A percentile compares a stretch with the other conserved stretches of the same genome.
Conservation (phyloP, 2,888 invertebrate species). For the Gibbula magus region DNA sequence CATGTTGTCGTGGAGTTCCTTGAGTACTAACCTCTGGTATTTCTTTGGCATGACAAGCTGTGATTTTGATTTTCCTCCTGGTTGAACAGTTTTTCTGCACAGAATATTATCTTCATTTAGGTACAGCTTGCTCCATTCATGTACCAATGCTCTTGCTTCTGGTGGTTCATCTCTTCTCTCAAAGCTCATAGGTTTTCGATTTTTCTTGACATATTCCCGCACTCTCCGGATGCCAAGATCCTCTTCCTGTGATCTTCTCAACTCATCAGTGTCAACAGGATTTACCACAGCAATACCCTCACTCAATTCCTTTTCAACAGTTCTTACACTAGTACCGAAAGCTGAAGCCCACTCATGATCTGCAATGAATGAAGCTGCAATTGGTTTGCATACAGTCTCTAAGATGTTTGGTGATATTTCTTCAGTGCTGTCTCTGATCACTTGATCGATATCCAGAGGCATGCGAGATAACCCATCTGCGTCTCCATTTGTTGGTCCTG, state of each 20-base stretch:
- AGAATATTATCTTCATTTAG: neutral
- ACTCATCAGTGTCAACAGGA: neutral
- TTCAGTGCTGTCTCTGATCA: neutral
- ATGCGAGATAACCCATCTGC: slow-evolving; percentile 1
- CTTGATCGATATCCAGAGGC: neutral
- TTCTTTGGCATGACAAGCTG: slow-evolving; percentile 1
- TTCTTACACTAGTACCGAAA: neutral
- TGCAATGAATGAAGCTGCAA: neutral
- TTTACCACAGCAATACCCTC: neutral
- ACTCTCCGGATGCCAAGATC: too few species aligned
- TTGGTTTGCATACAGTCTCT: neutral
- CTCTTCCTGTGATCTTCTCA: neutral
- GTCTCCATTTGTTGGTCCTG: neutral
- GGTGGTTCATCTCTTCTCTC: neutral
- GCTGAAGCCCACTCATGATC: neutral
- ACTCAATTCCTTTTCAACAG: neutral
- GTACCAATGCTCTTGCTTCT: neutral
- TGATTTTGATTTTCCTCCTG: neutral
- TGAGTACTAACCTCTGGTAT: neutral
- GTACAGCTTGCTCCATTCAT: neutral
- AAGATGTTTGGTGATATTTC: neutral
- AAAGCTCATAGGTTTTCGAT: too few species aligned
- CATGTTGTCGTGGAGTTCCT: slow-evolving; percentile 3
- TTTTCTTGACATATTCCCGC: too few species aligned
- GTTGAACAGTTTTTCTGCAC: neutral